Conservation (phyloP, 2,888 invertebrate genomes). For the Automeris io region DNA sequence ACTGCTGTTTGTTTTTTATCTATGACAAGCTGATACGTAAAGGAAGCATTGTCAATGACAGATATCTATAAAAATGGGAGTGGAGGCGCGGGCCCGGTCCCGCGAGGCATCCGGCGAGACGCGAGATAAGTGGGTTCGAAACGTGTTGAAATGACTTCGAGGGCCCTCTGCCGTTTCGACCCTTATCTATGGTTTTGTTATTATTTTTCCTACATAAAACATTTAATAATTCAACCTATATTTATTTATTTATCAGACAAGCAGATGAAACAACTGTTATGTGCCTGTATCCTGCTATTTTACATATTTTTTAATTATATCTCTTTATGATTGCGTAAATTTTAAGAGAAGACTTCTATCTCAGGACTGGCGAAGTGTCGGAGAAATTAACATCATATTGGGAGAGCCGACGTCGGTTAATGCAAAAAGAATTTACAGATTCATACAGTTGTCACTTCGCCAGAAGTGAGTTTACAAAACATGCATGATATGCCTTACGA, state of each 20-base stretch:
- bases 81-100: conserved; percentile 1
- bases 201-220: not conserved
- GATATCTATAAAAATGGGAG: conserved; percentile 7
- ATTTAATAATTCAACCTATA: no score
- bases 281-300: no score
- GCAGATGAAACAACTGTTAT: not conserved
- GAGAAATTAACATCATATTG: no score
- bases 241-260: not conserved
- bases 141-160: conserved; percentile 9
- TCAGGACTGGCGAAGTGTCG: no score
- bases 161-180: not conserved
- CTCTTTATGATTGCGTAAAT: no score
- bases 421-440: no score
- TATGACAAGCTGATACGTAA: conserved; percentile 4
- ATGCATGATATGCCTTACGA: no score
- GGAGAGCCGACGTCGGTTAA: no score
- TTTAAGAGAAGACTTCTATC: no score
- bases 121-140: conserved; percentile 6
- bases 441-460: no score
- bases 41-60: conserved; percentile 9
- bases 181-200: not conserved
- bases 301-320: no score
- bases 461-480: no score
- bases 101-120: conserved; percentile 2
- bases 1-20: conserved; percentile 7